Evolutionary conservation across 1,140 invertebrate genomes (phyloP).

Genomic region (Lordiphosa stackelbergi): DNA sequence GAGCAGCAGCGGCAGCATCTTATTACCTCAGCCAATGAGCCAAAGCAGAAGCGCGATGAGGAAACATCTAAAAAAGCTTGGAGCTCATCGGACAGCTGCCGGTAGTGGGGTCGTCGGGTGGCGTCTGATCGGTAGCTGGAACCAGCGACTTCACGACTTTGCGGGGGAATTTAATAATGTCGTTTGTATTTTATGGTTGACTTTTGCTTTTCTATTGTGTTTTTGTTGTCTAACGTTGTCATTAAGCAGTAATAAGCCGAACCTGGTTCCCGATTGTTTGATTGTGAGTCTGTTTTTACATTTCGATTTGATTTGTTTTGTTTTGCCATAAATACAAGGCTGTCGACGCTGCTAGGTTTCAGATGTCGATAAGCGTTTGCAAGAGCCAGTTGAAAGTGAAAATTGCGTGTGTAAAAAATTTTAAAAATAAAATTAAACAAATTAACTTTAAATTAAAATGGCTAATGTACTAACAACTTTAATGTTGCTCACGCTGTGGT

Average conservation of each 20-base stretch:
- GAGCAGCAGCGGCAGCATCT: conserved; percentile 5
- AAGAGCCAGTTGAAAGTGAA: conserved; percentile 23
- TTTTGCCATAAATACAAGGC: conserved; percentile 63
- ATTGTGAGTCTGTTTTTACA: conserved; percentile 21
- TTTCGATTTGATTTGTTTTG: conserved; percentile 54
- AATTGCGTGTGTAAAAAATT: conserved; percentile 6
- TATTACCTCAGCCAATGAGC: conserved; percentile 20
- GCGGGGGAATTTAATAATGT: conserved; percentile 66
- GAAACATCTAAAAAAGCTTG: conserved; percentile 43
- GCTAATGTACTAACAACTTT: conserved; percentile 18
- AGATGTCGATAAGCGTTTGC: conserved; percentile 58
- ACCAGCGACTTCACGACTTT: conserved; percentile 43
- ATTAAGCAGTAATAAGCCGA: neutral
- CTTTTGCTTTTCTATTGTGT: conserved; percentile 34
- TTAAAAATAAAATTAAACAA: conserved; percentile 3
- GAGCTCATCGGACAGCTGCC: conserved; percentile 58
- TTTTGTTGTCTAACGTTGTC: conserved; percentile 21
- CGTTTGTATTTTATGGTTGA: conserved; percentile 59
- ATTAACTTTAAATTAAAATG: conserved; percentile 22
- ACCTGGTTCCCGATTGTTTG: conserved; percentile 17
- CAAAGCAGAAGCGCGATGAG: conserved; percentile 27
- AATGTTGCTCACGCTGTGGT: conserved; percentile 20
- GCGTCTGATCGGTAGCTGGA: conserved; percentile 7
- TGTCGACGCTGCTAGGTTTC: conserved; percentile 28
- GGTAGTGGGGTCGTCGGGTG: conserved; percentile 36